phyloP scores from a whole-genome alignment of 1,140 invertebrate species.

The Ceratosolen fusciceps region DNA sequence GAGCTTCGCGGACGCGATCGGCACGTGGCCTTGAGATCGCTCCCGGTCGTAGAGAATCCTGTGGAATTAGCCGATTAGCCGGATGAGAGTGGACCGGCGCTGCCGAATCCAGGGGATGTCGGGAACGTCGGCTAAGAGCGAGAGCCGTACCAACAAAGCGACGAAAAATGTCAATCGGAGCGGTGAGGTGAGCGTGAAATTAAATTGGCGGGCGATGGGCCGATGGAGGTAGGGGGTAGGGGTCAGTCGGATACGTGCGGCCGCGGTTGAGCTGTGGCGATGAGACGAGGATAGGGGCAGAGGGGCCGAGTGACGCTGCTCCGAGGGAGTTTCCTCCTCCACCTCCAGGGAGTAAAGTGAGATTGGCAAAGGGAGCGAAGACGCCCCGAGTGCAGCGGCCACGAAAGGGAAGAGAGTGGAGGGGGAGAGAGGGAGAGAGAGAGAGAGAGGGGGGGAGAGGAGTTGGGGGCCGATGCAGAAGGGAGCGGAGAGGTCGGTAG shows the following conservation, averaged over 20 bases:
- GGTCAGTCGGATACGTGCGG: no score
- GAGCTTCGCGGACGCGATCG: no score
- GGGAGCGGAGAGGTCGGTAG: slow-evolving; percentile 18
- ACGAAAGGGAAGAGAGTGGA: not conserved
- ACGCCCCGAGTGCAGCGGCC: not conserved
- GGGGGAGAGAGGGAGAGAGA: not conserved
- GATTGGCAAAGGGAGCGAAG: slow-evolving; percentile 25
- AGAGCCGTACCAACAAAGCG: no score
- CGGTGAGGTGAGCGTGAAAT: slow-evolving; percentile 2
- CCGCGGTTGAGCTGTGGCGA: no score
- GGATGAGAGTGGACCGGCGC: no score
- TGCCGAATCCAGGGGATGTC: no score
- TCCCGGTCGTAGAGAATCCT: no score
- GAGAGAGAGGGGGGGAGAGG: not conserved
- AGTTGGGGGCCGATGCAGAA: slow-evolving; percentile 11
- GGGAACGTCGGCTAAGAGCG: no score
- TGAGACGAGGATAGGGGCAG: not conserved
- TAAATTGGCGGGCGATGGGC: not conserved
- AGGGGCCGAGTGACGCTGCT: not conserved
- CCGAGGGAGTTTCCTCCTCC: no score
- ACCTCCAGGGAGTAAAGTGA: not conserved
- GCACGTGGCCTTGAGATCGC: no score
- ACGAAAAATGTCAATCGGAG: slow-evolving; percentile 13
- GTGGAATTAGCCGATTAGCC: no score
- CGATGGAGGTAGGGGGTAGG: no score